phyloP scores from a whole-genome alignment of 64 coral and sea anemone species.

The Hydrozoanthus tunicans region DNA sequence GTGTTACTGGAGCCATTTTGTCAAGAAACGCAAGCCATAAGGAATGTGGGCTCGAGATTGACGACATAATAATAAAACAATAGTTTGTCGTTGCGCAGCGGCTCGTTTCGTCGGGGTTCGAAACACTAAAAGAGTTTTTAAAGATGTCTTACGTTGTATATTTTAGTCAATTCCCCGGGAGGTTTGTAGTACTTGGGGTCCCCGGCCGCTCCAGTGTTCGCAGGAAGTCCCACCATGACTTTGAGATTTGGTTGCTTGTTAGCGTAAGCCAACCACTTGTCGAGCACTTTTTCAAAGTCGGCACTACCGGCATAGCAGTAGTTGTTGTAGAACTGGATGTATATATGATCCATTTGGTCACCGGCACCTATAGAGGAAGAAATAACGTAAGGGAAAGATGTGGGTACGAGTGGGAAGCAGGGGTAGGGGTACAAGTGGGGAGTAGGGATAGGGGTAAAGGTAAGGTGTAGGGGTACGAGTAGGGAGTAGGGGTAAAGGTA shows the following conservation, averaged over 20 bases:
- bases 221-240: constrained; percentile 25
- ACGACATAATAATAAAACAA: too few relatives aligned
- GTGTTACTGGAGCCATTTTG: too few relatives aligned
- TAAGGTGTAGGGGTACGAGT: too few relatives aligned
- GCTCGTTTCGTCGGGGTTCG: too few relatives aligned
- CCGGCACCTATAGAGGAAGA: constrained; percentile 1
- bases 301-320: constrained; percentile 10
- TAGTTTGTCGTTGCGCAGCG: too few relatives aligned
- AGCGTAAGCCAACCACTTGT: neutral
- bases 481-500: too few relatives aligned
- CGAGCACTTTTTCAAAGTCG: constrained; percentile 18
- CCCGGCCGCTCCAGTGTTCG: constrained; percentile 6
- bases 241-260: neutral
- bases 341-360: constrained; percentile 2
- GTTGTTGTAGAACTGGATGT: constrained; percentile 22
- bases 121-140: neutral
- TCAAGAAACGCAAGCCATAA: too few relatives aligned
- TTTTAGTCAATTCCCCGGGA: constrained; percentile 2
- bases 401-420: too few relatives aligned
- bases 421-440: too few relatives aligned
- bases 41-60: too few relatives aligned
- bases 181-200: constrained; percentile 20
- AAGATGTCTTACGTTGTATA: constrained; percentile 8
- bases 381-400: neutral
- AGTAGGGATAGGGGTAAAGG: too few relatives aligned